Evolutionary conservation across 92 coral and sea anemone genomes (phyloP).

Genomic region (Palythoa grandis): DNA sequence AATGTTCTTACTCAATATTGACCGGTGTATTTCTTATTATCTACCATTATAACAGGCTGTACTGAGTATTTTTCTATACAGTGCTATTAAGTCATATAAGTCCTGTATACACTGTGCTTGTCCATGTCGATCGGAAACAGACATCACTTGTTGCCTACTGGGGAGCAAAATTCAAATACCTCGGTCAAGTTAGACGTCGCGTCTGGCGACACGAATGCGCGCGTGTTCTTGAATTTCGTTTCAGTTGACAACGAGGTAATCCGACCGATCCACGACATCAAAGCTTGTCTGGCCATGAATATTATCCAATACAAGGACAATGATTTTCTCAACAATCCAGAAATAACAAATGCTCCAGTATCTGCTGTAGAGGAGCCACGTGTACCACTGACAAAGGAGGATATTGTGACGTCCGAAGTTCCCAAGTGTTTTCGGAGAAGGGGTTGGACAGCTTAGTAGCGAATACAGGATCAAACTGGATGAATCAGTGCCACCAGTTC

Average conservation of each 20-base stretch:
- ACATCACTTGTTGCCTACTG: constrained; percentile 42
- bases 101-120: too few relatives aligned
- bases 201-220: constrained; percentile 28
- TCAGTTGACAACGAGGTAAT: constrained; percentile 47
- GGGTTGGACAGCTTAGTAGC: constrained; percentile 44
- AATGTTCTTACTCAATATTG: too few relatives aligned
- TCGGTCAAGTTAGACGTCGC: constrained; percentile 39
- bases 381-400: constrained; percentile 35
- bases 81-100: too few relatives aligned
- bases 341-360: not conserved
- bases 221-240: constrained; percentile 38
- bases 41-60: too few relatives aligned
- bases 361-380: constrained; percentile 22
- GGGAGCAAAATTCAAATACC: constrained; percentile 41
- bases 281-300: constrained; percentile 48
- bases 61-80: too few relatives aligned
- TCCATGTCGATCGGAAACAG: constrained; percentile 18
- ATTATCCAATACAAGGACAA: constrained; percentile 56
- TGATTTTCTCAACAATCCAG: constrained; percentile 35
- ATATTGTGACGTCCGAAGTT: constrained; percentile 41
- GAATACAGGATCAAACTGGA: constrained; percentile 47
- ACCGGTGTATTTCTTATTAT: too few relatives aligned
- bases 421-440: constrained; percentile 45
- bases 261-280: constrained; percentile 47
- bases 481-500: constrained; percentile 32